Evolutionary conservation across 1,140 invertebrate species (phyloP).

Genomic region (Sinella curviseta): DNA sequence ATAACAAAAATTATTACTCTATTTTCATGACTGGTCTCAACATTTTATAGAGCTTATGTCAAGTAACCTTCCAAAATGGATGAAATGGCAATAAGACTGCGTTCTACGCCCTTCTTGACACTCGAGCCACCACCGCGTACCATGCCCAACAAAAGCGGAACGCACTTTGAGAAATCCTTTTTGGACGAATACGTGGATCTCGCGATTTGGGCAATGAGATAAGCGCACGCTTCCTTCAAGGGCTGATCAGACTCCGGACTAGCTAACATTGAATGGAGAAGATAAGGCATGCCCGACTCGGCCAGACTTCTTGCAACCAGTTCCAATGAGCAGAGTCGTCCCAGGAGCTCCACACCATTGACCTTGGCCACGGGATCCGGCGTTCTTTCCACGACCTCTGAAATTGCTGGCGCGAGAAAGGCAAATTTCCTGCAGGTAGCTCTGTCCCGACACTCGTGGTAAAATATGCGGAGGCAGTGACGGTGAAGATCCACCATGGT

Average conservation of each 20-base stretch:
- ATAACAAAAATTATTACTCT: too few relatives aligned
- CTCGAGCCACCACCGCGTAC: background rate
- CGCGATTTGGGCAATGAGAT: slow-evolving; percentile 30
- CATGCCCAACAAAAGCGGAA: background rate
- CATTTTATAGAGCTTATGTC: background rate
- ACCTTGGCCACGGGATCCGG: slow-evolving; percentile 22
- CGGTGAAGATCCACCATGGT: slow-evolving; percentile 13
- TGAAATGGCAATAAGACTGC: background rate
- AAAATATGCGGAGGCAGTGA: background rate
- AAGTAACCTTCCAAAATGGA: background rate
- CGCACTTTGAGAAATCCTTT: slow-evolving; percentile 10
- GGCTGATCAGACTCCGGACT: slow-evolving; percentile 22
- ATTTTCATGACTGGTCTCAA: too few relatives aligned
- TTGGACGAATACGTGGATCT: slow-evolving; percentile 14
- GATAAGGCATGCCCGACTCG: slow-evolving; percentile 24
- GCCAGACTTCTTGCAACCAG: slow-evolving; percentile 24
- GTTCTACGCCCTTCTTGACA: background rate
- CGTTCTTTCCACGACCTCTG: slow-evolving; percentile 20
- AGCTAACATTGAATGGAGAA: slow-evolving; percentile 23
- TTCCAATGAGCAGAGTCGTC: slow-evolving; percentile 23
- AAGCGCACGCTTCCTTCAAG: slow-evolving; percentile 32
- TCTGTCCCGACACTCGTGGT: background rate
- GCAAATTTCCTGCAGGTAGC: background rate
- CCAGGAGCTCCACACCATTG: slow-evolving; percentile 27
- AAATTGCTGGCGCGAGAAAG: background rate